A percentile compares a stretch with the other conserved stretches of the same genome.
phyloP scores from a whole-genome alignment of 2,888 invertebrate species.

The Globia sparganii region DNA sequence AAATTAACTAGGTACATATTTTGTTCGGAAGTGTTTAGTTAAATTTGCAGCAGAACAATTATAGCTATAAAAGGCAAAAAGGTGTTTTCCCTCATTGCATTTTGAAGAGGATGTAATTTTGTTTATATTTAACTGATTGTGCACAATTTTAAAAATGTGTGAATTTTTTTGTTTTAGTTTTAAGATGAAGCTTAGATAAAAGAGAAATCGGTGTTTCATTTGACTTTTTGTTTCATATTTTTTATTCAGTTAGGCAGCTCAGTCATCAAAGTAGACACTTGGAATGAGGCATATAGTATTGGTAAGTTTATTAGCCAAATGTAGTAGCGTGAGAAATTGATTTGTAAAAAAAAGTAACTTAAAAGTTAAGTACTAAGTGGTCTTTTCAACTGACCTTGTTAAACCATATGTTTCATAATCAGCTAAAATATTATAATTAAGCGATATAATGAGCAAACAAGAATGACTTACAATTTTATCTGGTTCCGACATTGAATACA shows the following conservation, averaged over 20 bases:
- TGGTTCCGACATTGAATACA: conserved; percentile 76
- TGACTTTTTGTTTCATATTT: neutral
- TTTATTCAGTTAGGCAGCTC: neutral
- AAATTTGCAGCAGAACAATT: conserved; percentile 11
- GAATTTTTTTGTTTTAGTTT: neutral
- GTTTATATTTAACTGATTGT: neutral
- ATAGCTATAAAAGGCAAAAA: conserved; percentile 2
- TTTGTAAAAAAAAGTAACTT: neutral
- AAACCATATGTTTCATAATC: conserved; percentile 36
- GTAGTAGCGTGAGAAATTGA: neutral
- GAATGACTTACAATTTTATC: conserved; percentile 77
- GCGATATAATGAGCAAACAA: conserved; percentile 33
- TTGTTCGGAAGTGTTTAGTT: conserved; percentile 15
- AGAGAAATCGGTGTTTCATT: conserved; percentile 15
- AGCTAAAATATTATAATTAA: conserved; percentile 34
- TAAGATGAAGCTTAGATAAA: neutral
- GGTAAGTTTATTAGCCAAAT: neutral
- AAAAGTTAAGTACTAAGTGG: neutral
- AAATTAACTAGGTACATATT: neutral
- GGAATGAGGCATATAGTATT: neutral
- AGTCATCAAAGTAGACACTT: conserved; percentile 3
- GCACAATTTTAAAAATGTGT: neutral
- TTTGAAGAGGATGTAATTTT: conserved; percentile 21
- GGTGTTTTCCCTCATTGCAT: conserved; percentile 24
- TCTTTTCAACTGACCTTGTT: conserved; percentile 37